phyloP scores from a whole-genome alignment of 2,888 invertebrate species.

The Troides helena region DNA sequence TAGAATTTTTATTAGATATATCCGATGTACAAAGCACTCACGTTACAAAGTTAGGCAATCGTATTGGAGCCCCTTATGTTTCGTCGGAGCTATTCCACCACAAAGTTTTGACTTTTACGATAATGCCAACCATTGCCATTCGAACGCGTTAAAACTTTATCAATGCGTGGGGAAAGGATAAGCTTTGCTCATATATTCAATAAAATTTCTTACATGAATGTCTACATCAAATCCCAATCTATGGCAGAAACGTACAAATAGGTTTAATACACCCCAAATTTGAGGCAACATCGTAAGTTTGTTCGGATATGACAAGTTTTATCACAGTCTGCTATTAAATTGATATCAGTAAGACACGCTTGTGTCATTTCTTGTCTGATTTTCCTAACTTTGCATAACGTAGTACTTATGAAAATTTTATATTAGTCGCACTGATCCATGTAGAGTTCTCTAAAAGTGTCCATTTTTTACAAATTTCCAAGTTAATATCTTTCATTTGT shows the following conservation, averaged over 20 bases:
- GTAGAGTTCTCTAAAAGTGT: not conserved
- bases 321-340: conserved; percentile 19
- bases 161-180: conserved; percentile 76
- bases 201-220: conserved; percentile 40
- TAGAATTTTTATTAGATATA: conserved; percentile 73
- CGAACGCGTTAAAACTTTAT: conserved; percentile 78
- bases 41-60: conserved; percentile 77
- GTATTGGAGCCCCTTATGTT: conserved; percentile 79
- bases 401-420: not conserved
- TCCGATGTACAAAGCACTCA: conserved; percentile 45
- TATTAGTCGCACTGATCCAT: not conserved
- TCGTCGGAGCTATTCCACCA: conserved; percentile 72
- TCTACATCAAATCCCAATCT: conserved; percentile 28
- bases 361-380: not conserved
- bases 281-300: conserved; percentile 20
- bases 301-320: conserved; percentile 26
- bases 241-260: conserved; percentile 23
- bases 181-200: conserved; percentile 64
- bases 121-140: conserved; percentile 80
- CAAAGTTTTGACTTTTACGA: conserved; percentile 79
- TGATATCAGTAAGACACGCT: conserved; percentile 16
- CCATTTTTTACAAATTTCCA: not conserved
- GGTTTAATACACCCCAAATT: conserved; percentile 18
- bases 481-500: not conserved
- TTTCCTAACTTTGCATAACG: not conserved